phyloP scores from a whole-genome alignment of 2,797 vertebrate species.

The Okamejei kenojei region DNA sequence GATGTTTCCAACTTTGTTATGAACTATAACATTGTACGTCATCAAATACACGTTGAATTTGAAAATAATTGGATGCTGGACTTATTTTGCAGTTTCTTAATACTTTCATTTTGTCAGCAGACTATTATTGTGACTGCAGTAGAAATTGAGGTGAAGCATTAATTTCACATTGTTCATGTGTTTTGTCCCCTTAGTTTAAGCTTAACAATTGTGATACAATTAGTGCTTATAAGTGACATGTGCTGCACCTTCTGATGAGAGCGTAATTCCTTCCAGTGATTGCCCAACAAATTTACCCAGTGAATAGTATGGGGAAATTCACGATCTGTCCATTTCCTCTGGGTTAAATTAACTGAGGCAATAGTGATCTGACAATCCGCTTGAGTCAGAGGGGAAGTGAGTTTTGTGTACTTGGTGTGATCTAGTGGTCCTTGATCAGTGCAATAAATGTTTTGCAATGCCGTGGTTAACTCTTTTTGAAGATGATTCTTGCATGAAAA shows the following conservation, averaged over 20 bases:
- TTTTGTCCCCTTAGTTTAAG: no score
- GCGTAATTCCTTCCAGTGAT: not conserved
- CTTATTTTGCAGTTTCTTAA: not conserved
- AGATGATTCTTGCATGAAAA: not conserved
- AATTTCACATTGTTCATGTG: not conserved
- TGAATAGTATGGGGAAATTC: not conserved
- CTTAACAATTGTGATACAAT: not conserved
- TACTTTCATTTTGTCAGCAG: not conserved
- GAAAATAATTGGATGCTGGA: not conserved
- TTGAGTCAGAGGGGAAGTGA: not conserved
- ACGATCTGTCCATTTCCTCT: not conserved
- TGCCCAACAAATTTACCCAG: not conserved
- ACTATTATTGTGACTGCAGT: not conserved
- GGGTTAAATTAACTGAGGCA: not conserved
- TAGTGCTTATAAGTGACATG: no score
- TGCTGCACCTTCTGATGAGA: not conserved
- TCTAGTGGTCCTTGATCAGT: not conserved
- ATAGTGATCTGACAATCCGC: not conserved
- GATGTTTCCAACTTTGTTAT: not conserved
- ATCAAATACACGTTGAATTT: not conserved
- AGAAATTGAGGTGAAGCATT: not conserved
- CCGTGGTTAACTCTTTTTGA: not conserved
- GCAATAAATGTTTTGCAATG: not conserved
- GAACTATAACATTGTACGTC: not conserved
- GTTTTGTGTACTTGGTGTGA: not conserved